Evolutionary conservation across 1,140 invertebrate species (phyloP), one percentile per base, ranked within the genome.

Genomic region (Stegodyphus dumicola): DNA sequence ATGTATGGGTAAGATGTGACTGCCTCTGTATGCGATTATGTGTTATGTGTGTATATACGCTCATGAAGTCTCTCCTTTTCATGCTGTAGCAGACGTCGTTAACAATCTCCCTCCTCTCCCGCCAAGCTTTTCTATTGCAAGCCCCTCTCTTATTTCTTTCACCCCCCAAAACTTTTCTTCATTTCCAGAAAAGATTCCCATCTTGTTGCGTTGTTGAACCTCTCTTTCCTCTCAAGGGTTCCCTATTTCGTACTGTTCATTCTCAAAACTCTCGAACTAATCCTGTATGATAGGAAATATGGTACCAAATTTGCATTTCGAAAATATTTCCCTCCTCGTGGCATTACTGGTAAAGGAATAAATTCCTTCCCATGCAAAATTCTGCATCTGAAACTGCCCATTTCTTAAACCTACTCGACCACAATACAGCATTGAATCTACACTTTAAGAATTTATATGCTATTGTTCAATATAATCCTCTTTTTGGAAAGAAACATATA

Each of bases 1-100:
- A 85, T 69, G 74, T 76, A 77, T 85, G 81, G 60, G 65, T 60
- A 33, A 56, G 64, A 79, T 79, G 77, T 70, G 77, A 70, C 77
- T 79, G 76, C 51, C 4, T 60, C 56, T 60, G 56, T 60, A 60
- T 60, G 56, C 56, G 56, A 69, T 69, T n/a, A 17, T 48, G 9
- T 69, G 15, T 69, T 69, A 33, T 33, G 33, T 33, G 67, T 71
- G 66, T 70, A 18, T 48, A 52, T 67, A 51, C 54, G 48, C 60
- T 60, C 67, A 71, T 80, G 66, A 80, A 66, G 77, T 66, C 66
- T 71, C 9, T 60, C 56, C 76, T 52, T 77, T 73, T 51, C 51
- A 15, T 73, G n/a, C 70, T 15, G 7, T 73, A 18, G 67, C 67
- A 56, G 54, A 75, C 64, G 76, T 52, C 76, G 76, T 77, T 77